Evolutionary conservation across 2,113 vertebrate species (phyloP), one percentile per base, ranked within the genome.

Genomic region (Polyodon spathula): DNA sequence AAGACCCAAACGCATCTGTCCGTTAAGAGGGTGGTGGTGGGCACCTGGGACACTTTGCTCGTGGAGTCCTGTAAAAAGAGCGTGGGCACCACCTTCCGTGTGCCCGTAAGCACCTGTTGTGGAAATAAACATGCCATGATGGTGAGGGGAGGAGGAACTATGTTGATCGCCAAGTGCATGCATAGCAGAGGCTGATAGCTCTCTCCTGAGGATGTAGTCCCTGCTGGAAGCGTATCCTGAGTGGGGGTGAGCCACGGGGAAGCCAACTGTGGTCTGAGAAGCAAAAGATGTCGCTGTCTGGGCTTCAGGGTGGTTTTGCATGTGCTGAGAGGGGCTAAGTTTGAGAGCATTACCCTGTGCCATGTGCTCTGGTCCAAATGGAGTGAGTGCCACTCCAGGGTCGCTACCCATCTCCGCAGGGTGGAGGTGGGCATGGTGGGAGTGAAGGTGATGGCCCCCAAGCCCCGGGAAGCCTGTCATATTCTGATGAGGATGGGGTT

Each of bases 291-390:
- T 79, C 77, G 87, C 81, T 68, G 81, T 89, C 74, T 86, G 81
- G 68, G 85, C 84, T 84, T 89, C 86, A 60, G 84, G 83, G 66
- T 85, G 85, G 72, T 78, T 87, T 71, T 81, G 82, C 76, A 85
- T 86, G 74, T 79, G 89, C 73, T 87, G 84, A 73, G 88, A 85
- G 68, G 88, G 90, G 73, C 90, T 88, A 81, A 92, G 88, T 84
- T 92, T 87, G 71, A 89, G 88, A 73, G 86, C 88, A 78, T 86
- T 86, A 71, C 90, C 81, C 80, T 92, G 92, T 76, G 88, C 93
- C 93, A 90, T 89, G 92, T 92, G 92, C 91, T 97, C 90, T 41
- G 90, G 91, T 90, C 92, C 88, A 73, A 94, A 92, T 81, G 87
- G 87, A 84, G 91, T 86, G 83, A 88, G 84, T 79, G 89, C 91